Percentiles rank a stretch among this genome's conserved stretches.
Conservation (phyloP, 1,140 invertebrate genomes). For the Triops longicaudatus region DNA sequence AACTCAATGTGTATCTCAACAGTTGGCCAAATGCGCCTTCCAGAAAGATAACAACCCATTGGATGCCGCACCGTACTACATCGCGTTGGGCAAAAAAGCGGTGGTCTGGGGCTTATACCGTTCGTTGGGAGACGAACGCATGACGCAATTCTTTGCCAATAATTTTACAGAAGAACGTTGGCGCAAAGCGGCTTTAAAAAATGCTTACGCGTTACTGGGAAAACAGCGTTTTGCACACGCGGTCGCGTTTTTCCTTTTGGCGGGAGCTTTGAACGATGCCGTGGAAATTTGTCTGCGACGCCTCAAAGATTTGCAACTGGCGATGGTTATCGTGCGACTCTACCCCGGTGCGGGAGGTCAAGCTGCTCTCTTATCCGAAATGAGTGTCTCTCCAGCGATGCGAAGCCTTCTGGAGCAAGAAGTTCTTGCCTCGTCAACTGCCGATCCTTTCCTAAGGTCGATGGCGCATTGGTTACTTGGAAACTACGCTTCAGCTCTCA, state of each 20-base stretch:
- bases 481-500: slow-evolving; percentile 79
- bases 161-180: slow-evolving; percentile 89
- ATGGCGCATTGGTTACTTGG: slow-evolving; percentile 96
- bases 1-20: slow-evolving; percentile 30
- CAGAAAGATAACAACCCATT: slow-evolving; percentile 85
- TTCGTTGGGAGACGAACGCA: slow-evolving; percentile 73
- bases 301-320: slow-evolving; percentile 90
- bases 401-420: not conserved
- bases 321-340: slow-evolving; percentile 83
- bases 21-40: slow-evolving; percentile 82
- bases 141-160: slow-evolving; percentile 91
- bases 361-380: slow-evolving; percentile 55
- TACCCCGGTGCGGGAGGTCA: slow-evolving; percentile 75
- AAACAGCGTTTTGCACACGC: slow-evolving; percentile 91
- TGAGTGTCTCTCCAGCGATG: not conserved
- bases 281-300: slow-evolving; percentile 74
- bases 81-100: slow-evolving; percentile 98
- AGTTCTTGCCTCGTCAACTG: slow-evolving; percentile 37
- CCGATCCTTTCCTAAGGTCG: slow-evolving; percentile 93
- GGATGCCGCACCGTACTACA: slow-evolving; percentile 93
- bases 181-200: slow-evolving; percentile 94
- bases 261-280: slow-evolving; percentile 64
- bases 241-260: slow-evolving; percentile 90
- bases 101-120: slow-evolving; percentile 92
- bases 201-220: slow-evolving; percentile 90